A percentile compares a stretch with the other conserved stretches of the same genome.
Evolutionary conservation across 1,140 invertebrate genomes (phyloP).

Genomic region (Scaptodrosophila lebanonensis): DNA sequence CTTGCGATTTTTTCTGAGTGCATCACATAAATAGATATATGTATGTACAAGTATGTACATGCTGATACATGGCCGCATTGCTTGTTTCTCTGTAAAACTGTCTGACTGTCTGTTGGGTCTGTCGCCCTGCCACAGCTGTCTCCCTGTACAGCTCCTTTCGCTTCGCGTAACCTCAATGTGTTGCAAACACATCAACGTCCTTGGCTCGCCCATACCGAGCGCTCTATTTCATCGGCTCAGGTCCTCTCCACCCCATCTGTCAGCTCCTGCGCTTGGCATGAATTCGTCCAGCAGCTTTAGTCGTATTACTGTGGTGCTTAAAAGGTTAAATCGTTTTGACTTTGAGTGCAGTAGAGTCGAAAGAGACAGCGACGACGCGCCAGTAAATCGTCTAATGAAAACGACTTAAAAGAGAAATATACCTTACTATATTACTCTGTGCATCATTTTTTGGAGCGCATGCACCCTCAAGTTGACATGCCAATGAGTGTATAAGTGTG

Average conservation of each 20-base stretch:
- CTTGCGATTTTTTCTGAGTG: neutral
- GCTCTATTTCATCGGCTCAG: constrained; percentile 26
- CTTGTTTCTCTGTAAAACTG: constrained; percentile 3
- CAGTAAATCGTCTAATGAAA: constrained; percentile 58
- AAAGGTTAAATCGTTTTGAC: constrained; percentile 71
- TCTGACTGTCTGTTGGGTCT: constrained; percentile 32
- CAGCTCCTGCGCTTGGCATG: neutral
- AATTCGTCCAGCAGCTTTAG: constrained; percentile 44
- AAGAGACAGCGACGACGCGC: constrained; percentile 29
- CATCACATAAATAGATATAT: constrained; percentile 34
- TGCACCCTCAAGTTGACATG: too few relatives aligned
- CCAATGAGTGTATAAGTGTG: too few relatives aligned
- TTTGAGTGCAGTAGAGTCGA: constrained; percentile 43
- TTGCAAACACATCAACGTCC: constrained; percentile 60
- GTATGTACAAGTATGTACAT: constrained; percentile 46
- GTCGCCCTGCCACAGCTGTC: too few relatives aligned
- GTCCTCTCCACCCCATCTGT: constrained; percentile 11
- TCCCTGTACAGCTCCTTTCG: constrained; percentile 42
- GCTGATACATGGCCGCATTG: too few relatives aligned
- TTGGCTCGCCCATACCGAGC: constrained; percentile 51
- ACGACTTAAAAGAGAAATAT: constrained; percentile 60
- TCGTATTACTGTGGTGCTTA: constrained; percentile 66
- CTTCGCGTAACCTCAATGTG: constrained; percentile 68
- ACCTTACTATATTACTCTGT: constrained; percentile 19
- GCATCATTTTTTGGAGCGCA: neutral